Evolutionary conservation across 2,797 vertebrate species (phyloP).

Genomic region (Perodicticus potto): DNA sequence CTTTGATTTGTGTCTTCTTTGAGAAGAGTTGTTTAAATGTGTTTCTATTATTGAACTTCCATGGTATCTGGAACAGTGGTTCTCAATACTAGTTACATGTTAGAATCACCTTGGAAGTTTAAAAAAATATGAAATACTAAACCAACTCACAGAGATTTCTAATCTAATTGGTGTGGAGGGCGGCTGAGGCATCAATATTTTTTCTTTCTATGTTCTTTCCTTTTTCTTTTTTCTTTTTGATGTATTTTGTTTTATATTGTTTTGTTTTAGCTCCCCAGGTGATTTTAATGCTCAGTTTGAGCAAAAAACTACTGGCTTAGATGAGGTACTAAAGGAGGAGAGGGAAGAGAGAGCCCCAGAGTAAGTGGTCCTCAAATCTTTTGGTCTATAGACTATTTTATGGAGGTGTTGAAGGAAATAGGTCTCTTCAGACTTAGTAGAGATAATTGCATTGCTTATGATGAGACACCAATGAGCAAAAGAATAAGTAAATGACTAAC

Average conservation of each 20-base stretch:
- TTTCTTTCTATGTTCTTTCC: neutral
- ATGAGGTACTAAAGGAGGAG: conserved; percentile 69
- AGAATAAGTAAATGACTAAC: conserved; percentile 59
- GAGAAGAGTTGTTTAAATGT: neutral
- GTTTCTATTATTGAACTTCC: neutral
- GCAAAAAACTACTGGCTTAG: conserved; percentile 75
- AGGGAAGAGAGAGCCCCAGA: conserved; percentile 23
- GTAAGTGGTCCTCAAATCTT: conserved; percentile 65
- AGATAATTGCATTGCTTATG: conserved; percentile 76
- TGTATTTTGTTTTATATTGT: conserved; percentile 32
- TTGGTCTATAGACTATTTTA: conserved; percentile 79
- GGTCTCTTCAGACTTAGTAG: conserved; percentile 68
- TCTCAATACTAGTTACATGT: neutral
- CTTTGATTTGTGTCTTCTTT: conserved; percentile 26
- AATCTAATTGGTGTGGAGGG: conserved; percentile 53
- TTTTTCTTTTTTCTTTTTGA: neutral
- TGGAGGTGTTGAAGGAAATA: conserved; percentile 66
- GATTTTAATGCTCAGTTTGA: conserved; percentile 67
- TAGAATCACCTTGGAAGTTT: neutral
- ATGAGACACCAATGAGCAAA: conserved; percentile 57
- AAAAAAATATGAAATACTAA: neutral
- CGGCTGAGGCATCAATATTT: neutral
- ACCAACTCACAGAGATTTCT: neutral
- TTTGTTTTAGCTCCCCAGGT: conserved; percentile 35
- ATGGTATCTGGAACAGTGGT: neutral